A percentile compares a stretch with the other conserved stretches of the same genome.
Conservation (phyloP, 2,113 vertebrate species). For the Emydura subglobosa region DNA sequence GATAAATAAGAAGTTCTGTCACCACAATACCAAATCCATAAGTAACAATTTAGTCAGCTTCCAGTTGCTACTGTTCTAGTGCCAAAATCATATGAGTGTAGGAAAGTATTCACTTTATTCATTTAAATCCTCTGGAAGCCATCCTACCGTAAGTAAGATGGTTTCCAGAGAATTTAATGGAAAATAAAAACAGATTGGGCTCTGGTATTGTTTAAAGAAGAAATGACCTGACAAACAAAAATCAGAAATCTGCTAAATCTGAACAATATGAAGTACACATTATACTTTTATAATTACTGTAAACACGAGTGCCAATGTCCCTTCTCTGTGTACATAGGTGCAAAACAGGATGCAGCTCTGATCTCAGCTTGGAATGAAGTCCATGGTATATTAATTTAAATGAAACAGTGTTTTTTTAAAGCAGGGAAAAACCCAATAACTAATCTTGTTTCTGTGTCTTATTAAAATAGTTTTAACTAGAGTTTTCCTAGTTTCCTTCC, state of each 20-base stretch:
- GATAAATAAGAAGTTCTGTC: constrained; percentile 5
- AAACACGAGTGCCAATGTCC: background rate
- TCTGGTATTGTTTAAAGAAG: background rate
- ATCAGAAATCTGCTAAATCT: background rate
- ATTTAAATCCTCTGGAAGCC: background rate
- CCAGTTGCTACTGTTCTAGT: background rate
- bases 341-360: background rate
- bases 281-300: background rate
- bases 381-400: background rate
- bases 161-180: background rate
- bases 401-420: background rate
- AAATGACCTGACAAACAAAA: background rate
- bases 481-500: background rate
- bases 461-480: background rate
- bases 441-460: background rate
- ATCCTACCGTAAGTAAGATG: background rate
- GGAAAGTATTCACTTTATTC: background rate
- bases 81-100: background rate
- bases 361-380: background rate
- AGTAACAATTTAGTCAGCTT: constrained; percentile 13
- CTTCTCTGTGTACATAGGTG: background rate
- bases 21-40: background rate
- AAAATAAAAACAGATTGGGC: constrained; percentile 2
- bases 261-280: background rate
- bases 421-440: background rate